Evolutionary conservation across 2,113 vertebrate species (phyloP).

Genomic region (Lepus timidus): DNA sequence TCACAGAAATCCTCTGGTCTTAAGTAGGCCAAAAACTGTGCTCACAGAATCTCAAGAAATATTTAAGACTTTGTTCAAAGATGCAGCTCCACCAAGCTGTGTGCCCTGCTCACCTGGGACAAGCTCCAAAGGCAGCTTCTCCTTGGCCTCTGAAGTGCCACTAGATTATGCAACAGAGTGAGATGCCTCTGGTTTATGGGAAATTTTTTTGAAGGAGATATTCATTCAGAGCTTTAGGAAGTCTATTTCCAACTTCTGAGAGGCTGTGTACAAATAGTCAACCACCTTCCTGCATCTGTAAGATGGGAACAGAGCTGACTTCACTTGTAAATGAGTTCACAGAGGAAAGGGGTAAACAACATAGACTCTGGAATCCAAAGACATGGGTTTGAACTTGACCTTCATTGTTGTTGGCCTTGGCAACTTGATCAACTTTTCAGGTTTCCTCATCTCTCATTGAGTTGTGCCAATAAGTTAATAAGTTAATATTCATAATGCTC

Average conservation of each 20-base stretch:
- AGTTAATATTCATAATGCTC: not conserved
- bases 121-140: not conserved
- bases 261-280: not conserved
- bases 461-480: not conserved
- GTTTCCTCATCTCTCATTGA: not conserved
- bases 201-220: conserved; percentile 16
- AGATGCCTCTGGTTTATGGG: not conserved
- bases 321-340: not conserved
- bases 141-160: not conserved
- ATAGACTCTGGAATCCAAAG: not conserved
- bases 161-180: not conserved
- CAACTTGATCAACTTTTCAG: not conserved
- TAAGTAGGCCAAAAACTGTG: not conserved
- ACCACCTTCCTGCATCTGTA: not conserved
- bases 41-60: conserved; percentile 21
- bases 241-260: not conserved
- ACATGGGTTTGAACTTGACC: not conserved
- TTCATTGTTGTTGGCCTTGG: not conserved
- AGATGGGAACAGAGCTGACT: not conserved
- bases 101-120: not conserved
- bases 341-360: rapidly evolving
- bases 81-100: not conserved
- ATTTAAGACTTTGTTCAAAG: conserved; percentile 16
- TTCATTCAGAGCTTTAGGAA: not conserved
- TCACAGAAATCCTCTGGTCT: not conserved